These are phyloP conservation scores for Pavo muticus DNA, from an alignment of 2,113 vertebrate species.

Conservation along the genomic window DNA sequence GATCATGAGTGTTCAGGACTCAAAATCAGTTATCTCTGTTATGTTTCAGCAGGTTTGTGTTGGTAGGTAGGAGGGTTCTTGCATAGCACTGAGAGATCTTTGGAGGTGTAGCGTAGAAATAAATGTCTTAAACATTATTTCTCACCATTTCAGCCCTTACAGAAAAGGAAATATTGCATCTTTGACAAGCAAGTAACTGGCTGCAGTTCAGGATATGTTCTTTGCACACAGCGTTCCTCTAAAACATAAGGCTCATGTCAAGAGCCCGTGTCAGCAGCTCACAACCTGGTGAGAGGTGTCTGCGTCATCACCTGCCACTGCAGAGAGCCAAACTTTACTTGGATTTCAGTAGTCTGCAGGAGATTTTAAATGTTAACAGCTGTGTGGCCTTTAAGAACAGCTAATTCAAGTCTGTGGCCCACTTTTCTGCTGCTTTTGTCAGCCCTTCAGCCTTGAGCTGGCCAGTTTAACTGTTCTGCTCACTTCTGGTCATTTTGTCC, in stretches of 20 bases:
- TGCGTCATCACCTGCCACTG: background rate
- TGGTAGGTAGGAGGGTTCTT: background rate
- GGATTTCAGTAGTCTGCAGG: background rate
- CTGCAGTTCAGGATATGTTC: background rate
- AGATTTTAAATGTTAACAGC: background rate
- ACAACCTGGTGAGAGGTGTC: background rate
- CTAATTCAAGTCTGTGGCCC: background rate
- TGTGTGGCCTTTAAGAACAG: background rate
- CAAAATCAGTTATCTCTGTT: background rate
- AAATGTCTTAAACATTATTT: background rate
- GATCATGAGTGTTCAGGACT: background rate
- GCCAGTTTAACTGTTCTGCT: background rate
- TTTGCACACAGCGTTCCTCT: background rate
- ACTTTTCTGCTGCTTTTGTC: background rate
- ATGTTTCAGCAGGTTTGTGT: background rate
- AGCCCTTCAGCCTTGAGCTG: background rate
- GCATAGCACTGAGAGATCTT: background rate
- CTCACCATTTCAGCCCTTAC: background rate
- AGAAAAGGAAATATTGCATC: background rate
- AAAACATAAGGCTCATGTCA: background rate
- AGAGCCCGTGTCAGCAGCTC: background rate
- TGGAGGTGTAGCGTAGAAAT: background rate
- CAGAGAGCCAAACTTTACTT: background rate
- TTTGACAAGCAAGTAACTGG: background rate
- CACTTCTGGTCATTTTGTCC: background rate